These are phyloP conservation scores for Diuraphis noxia DNA, from an alignment of 1,140 invertebrate genomes.

Conservation along the genomic window DNA sequence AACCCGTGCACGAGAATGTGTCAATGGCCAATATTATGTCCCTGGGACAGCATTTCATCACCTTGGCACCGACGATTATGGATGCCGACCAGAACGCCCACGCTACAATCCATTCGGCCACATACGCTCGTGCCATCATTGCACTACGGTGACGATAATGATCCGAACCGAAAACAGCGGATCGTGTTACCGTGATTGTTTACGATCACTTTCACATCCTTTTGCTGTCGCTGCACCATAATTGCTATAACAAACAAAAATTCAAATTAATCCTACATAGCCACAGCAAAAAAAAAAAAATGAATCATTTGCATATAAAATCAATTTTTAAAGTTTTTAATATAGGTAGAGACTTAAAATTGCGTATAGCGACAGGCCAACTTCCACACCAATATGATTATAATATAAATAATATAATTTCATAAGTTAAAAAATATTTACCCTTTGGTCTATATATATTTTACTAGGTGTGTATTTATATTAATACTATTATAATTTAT, in stretches of 20 bases:
- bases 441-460: too few relatives aligned
- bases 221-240: background rate
- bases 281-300: background rate
- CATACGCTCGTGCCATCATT: background rate
- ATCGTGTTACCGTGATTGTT: too few relatives aligned
- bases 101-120: background rate
- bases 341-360: background rate
- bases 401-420: too few relatives aligned
- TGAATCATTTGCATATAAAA: too few relatives aligned
- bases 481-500: too few relatives aligned
- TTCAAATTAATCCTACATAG: background rate
- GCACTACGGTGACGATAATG: too few relatives aligned
- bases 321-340: background rate
- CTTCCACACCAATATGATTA: too few relatives aligned
- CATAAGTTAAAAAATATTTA: too few relatives aligned
- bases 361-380: too few relatives aligned
- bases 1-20: slow-evolving; percentile 10
- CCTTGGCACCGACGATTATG: background rate
- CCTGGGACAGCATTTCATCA: slow-evolving; percentile 45
- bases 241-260: background rate
- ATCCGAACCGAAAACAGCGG: background rate
- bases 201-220: background rate
- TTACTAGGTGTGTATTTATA: too few relatives aligned
- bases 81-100: background rate
- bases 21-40: slow-evolving; percentile 17